Conservation (phyloP, 2,888 invertebrate genomes). For the Lamproptera curius region DNA sequence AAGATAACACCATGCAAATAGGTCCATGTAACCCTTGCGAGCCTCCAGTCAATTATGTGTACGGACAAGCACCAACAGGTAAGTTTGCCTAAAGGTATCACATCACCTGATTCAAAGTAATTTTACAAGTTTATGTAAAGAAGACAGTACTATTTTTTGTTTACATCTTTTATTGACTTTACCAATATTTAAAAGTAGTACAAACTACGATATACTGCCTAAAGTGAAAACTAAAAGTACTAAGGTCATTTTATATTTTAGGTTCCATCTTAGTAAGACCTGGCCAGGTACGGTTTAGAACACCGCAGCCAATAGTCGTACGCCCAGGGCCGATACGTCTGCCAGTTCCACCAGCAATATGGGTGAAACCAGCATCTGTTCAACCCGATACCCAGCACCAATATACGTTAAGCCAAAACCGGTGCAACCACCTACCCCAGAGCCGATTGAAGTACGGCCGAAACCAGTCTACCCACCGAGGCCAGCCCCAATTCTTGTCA, state of each 20-base stretch:
- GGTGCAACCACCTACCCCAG: slow-evolving; percentile 43
- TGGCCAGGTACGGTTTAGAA: slow-evolving; percentile 50
- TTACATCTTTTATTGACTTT: too few species aligned
- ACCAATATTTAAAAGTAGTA: too few species aligned
- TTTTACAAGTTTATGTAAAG: too few species aligned
- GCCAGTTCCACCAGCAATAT: slow-evolving; percentile 43
- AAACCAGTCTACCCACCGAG: slow-evolving; percentile 39
- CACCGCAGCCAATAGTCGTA: slow-evolving; percentile 45
- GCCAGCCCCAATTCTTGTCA: slow-evolving; percentile 45
- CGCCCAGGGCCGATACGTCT: slow-evolving; percentile 44
- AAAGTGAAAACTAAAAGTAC: too few species aligned
- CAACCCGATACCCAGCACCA: slow-evolving; percentile 46
- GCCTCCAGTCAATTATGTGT: slow-evolving; percentile 36
- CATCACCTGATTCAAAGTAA: too few species aligned
- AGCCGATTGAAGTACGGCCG: slow-evolving; percentile 21
- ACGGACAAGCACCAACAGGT: slow-evolving; percentile 54
- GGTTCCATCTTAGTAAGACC: slow-evolving; percentile 51
- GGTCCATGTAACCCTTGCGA: slow-evolving; percentile 45
- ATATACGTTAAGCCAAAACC: slow-evolving; percentile 46
- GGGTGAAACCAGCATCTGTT: slow-evolving; percentile 48
- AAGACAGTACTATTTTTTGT: too few species aligned
- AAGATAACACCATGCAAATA: slow-evolving; percentile 27
- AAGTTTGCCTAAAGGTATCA: too few species aligned
- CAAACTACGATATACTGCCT: too few species aligned
- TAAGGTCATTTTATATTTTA: too few species aligned